A percentile compares a stretch with the other conserved stretches of the same genome.
phyloP scores from a whole-genome alignment of 2,888 invertebrate species.

The Morpho deidamia region DNA sequence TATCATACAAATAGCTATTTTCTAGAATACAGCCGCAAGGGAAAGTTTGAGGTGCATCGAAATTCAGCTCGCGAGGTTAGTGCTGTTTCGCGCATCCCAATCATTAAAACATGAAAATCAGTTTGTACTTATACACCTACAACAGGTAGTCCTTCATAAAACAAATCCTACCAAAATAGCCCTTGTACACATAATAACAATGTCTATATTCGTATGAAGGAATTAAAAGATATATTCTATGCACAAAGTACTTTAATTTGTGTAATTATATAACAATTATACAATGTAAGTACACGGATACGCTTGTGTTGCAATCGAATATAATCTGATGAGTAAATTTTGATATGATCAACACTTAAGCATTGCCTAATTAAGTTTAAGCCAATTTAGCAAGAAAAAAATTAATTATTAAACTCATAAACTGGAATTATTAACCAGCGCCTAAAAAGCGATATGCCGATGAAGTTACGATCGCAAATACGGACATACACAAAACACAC shows the following conservation, averaged over 20 bases:
- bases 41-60: slow-evolving; percentile 55
- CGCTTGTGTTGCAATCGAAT: slow-evolving; percentile 24
- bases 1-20: background rate
- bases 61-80: slow-evolving; percentile 49
- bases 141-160: slow-evolving; percentile 1
- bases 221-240: background rate
- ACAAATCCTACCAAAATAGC: background rate
- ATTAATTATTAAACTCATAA: background rate
- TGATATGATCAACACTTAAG: background rate
- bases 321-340: slow-evolving; percentile 2
- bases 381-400: no score
- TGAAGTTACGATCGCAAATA: no score
- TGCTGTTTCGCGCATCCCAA: slow-evolving; percentile 41
- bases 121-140: slow-evolving; percentile 12
- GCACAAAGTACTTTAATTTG: slow-evolving; percentile 10
- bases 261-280: slow-evolving; percentile 29
- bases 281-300: slow-evolving; percentile 28
- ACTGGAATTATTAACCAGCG: background rate
- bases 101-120: slow-evolving; percentile 32
- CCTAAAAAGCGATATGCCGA: no score
- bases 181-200: background rate
- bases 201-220: background rate
- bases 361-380: background rate
- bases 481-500: no score
- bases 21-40: slow-evolving; percentile 49